These are phyloP conservation scores for Clarias laeviceps DNA, from an alignment of 2,797 vertebrate genomes.

Conservation along the genomic window DNA sequence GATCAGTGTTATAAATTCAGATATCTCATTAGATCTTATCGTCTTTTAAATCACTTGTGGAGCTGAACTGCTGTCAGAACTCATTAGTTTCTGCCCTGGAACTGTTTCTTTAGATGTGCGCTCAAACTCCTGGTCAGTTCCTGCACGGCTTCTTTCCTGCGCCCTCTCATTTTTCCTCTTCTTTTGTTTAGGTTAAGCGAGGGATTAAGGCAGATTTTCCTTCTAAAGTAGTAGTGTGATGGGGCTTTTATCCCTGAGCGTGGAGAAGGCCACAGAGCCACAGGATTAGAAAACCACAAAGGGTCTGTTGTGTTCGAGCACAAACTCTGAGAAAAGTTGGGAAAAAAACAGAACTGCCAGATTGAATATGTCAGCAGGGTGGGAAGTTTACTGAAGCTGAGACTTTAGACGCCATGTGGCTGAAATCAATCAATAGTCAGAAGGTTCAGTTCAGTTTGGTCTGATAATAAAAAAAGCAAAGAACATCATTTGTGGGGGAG, in stretches of 20 bases:
- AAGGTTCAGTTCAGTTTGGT: constrained; percentile 54
- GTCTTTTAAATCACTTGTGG: constrained; percentile 75
- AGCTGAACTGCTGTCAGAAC: constrained; percentile 94
- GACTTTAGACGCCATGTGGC: constrained; percentile 7
- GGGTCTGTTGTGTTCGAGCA: constrained; percentile 94
- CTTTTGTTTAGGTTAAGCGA: constrained; percentile 99
- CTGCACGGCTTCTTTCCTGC: constrained; percentile 83
- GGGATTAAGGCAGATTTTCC: constrained; percentile 99
- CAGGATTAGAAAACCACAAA: constrained; percentile 98
- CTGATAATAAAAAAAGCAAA: background rate
- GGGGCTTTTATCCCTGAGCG: constrained; percentile 99
- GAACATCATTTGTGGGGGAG: background rate
- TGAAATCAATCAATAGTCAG: background rate
- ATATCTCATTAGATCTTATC: background rate
- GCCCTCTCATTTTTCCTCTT: constrained; percentile 81
- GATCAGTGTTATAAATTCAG: background rate
- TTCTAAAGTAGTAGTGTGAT: constrained; percentile 98
- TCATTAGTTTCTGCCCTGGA: constrained; percentile 94
- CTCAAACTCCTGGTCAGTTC: constrained; percentile 91
- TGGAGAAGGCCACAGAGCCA: constrained; percentile 97
- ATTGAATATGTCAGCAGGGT: constrained; percentile 78
- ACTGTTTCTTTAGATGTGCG: constrained; percentile 97
- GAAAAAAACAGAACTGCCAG: constrained; percentile 81
- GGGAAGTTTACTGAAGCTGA: constrained; percentile 62
- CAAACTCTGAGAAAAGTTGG: constrained; percentile 76